phyloP scores from a whole-genome alignment of 1,140 invertebrate species.

The Cheumatopsyche charites region DNA sequence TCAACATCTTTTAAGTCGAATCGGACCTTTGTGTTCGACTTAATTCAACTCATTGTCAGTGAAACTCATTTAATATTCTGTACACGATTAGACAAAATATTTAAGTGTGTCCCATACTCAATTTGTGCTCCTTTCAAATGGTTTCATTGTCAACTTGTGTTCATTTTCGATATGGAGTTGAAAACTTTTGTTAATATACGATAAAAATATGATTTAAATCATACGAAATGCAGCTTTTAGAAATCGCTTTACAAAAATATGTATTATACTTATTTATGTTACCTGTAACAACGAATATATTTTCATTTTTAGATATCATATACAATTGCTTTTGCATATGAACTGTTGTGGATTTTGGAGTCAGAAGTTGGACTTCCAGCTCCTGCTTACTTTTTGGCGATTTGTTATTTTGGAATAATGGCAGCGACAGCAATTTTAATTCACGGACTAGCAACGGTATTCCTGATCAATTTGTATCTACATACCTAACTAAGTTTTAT shows the following conservation, averaged over 20 bases:
- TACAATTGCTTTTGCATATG: slow-evolving; percentile 66
- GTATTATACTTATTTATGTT: not conserved
- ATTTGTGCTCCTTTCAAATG: no score
- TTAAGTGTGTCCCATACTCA: no score
- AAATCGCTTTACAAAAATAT: no score
- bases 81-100: no score
- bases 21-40: slow-evolving; percentile 12
- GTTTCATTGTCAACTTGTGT: no score
- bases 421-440: slow-evolving; percentile 66
- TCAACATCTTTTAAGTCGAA: not conserved
- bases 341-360: slow-evolving; percentile 66
- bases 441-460: slow-evolving; percentile 68
- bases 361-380: slow-evolving; percentile 62
- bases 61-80: not conserved
- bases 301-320: slow-evolving; percentile 64
- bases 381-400: slow-evolving; percentile 65
- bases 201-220: no score
- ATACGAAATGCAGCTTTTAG: no score
- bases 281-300: not conserved
- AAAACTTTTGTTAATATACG: not conserved
- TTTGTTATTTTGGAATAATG: slow-evolving; percentile 65
- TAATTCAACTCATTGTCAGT: not conserved
- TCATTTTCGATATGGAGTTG: no score
- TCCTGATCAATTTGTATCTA: slow-evolving; percentile 5
- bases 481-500: not conserved